phyloP scores from a whole-genome alignment of 2,113 vertebrate genomes.

The Microtus ochrogaster region DNA sequence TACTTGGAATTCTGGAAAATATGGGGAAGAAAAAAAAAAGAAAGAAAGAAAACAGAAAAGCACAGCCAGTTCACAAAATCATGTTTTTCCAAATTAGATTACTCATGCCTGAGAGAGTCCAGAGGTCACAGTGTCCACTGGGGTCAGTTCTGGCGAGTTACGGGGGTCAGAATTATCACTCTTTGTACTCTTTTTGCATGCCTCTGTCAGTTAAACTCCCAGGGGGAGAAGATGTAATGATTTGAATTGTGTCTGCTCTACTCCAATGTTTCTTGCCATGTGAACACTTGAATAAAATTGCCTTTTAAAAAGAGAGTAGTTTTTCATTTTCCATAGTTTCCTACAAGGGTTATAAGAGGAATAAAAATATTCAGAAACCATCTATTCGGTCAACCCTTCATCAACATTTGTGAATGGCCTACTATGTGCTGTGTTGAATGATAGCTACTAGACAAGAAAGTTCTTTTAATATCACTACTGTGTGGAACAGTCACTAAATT shows the following conservation, averaged over 20 bases:
- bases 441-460: too few relatives aligned
- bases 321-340: constrained; percentile 6
- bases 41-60: constrained; percentile 34
- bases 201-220: constrained; percentile 46
- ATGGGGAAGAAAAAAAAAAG: background rate
- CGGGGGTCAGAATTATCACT: constrained; percentile 15
- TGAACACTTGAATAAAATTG: constrained; percentile 21
- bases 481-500: background rate
- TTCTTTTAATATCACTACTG: background rate
- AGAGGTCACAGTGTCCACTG: background rate
- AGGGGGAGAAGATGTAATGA: background rate
- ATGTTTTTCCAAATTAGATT: constrained; percentile 62
- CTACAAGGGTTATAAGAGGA: background rate
- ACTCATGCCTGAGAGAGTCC: constrained; percentile 6
- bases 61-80: constrained; percentile 11
- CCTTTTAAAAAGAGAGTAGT: constrained; percentile 31
- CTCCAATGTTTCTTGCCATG: background rate
- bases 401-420: background rate
- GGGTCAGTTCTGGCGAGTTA: constrained; percentile 7
- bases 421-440: background rate
- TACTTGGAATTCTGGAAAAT: constrained; percentile 62
- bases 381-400: background rate
- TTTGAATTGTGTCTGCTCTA: constrained; percentile 33
- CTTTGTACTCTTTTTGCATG: background rate
- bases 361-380: background rate